phyloP scores from a whole-genome alignment of 37 sponge, comb jelly and placozoan species.

The Bolinopsis microptera region DNA sequence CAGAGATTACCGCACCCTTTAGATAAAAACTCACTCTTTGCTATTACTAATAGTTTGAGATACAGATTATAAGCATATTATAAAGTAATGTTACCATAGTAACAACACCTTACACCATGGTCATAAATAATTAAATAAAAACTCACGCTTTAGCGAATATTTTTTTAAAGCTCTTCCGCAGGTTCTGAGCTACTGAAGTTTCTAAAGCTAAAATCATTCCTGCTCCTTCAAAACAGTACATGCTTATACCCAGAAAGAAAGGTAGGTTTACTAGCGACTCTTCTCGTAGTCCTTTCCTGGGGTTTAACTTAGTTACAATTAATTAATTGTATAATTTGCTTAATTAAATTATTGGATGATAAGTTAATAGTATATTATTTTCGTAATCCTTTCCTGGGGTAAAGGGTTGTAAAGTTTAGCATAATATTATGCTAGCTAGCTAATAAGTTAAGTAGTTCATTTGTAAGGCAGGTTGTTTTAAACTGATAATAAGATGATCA shows the following conservation, averaged over 20 bases:
- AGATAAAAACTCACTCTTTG: too few relatives aligned
- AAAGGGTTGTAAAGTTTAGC: not conserved
- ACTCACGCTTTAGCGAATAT: constrained; percentile 56
- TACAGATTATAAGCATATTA: too few relatives aligned
- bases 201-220: constrained; percentile 90
- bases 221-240: constrained; percentile 97
- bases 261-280: constrained; percentile 71
- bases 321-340: too few relatives aligned
- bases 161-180: constrained; percentile 72
- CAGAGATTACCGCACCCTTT: too few relatives aligned
- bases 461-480: too few relatives aligned
- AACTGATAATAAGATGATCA: too few relatives aligned
- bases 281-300: constrained; percentile 49
- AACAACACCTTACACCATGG: too few relatives aligned
- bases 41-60: too few relatives aligned
- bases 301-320: not conserved
- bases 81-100: too few relatives aligned
- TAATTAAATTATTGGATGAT: not conserved
- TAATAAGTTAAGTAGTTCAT: not conserved
- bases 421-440: not conserved
- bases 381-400: too few relatives aligned
- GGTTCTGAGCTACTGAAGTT: constrained; percentile 71
- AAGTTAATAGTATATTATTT: too few relatives aligned
- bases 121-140: too few relatives aligned
- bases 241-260: constrained; percentile 86